Conservation (phyloP, 2,888 invertebrate species). For the Trichacis sp. region DNA sequence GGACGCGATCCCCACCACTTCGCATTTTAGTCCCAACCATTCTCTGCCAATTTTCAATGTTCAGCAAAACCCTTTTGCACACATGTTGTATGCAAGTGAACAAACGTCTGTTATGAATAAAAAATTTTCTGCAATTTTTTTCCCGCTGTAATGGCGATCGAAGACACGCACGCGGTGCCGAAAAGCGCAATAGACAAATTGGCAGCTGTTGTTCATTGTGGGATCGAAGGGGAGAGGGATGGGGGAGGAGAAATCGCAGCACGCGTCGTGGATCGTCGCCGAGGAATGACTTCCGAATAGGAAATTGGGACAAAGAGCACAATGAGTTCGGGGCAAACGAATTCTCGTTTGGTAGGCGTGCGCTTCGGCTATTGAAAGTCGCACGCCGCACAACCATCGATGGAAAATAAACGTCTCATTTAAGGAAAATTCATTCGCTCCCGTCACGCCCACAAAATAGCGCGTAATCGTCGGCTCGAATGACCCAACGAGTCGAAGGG, state of each 20-base stretch:
- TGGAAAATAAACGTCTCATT: conserved; percentile 58
- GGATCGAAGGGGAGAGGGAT: no score
- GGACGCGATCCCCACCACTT: no score
- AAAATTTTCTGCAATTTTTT: no score
- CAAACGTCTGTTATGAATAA: no score
- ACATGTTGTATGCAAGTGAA: no score
- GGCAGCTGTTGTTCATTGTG: conserved; percentile 32
- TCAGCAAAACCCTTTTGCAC: no score
- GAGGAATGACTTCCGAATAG: conserved; percentile 36
- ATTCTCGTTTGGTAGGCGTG: conserved; percentile 40
- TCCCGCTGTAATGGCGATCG: no score
- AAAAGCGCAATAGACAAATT: conserved; percentile 26
- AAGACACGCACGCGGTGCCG: no score
- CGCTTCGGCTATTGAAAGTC: conserved; percentile 31
- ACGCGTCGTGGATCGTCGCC: conserved; percentile 36
- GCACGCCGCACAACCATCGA: conserved; percentile 31
- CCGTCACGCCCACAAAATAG: conserved; percentile 44
- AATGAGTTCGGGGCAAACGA: conserved; percentile 41
- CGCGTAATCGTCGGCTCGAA: conserved; percentile 41
- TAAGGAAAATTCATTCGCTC: conserved; percentile 48
- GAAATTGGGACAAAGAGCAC: conserved; percentile 39
- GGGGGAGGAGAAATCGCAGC: conserved; percentile 30
- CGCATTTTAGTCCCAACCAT: no score
- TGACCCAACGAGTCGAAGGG: conserved; percentile 16
- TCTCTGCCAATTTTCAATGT: no score